Conservation (phyloP, 2,888 invertebrate species). For the Dione vanillae region DNA sequence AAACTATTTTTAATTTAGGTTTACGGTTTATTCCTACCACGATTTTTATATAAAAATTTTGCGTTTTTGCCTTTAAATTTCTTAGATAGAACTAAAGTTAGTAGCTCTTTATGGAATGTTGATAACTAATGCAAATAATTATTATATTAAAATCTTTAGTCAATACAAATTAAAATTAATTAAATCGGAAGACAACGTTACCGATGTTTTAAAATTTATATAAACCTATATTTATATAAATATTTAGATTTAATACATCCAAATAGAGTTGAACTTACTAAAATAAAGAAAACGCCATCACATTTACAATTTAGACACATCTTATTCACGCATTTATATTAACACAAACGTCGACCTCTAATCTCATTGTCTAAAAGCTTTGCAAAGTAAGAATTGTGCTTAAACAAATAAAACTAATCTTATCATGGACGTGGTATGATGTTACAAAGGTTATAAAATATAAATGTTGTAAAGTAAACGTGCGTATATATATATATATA, state of each 20-base stretch:
- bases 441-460: not conserved
- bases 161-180: too few relatives aligned
- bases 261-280: constrained; percentile 8
- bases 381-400: constrained; percentile 25
- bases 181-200: too few relatives aligned
- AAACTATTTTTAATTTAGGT: too few relatives aligned
- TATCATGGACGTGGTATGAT: not conserved
- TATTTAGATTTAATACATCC: not conserved
- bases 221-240: not conserved
- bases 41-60: too few relatives aligned
- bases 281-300: constrained; percentile 23
- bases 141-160: too few relatives aligned
- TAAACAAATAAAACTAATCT: constrained; percentile 27
- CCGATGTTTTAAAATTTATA: too few relatives aligned
- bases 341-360: constrained; percentile 29
- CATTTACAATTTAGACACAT: constrained; percentile 33
- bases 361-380: constrained; percentile 35
- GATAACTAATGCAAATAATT: too few relatives aligned
- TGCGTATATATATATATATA: not conserved
- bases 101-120: too few relatives aligned
- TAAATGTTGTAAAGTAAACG: not conserved
- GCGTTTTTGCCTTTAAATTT: too few relatives aligned
- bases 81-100: too few relatives aligned
- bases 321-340: constrained; percentile 30
- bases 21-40: too few relatives aligned